Evolutionary conservation across 2,888 invertebrate species (phyloP).

Genomic region (Mythimna vitellina): DNA sequence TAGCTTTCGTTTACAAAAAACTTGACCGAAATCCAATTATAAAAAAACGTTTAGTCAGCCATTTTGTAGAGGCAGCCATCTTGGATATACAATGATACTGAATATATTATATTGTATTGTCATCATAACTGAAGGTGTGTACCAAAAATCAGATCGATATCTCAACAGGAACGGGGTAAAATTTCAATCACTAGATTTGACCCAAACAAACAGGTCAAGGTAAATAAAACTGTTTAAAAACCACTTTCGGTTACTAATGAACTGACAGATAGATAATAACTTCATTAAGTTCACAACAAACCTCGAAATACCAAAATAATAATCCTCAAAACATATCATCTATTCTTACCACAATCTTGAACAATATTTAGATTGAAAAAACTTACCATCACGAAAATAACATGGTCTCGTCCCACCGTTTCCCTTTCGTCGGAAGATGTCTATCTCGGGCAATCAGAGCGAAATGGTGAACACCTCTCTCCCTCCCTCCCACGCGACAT

Average conservation of each 20-base stretch:
- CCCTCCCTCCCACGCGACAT: constrained; percentile 77
- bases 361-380: constrained; percentile 73
- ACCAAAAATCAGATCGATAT: background rate
- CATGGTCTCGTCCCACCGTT: constrained; percentile 78
- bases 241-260: background rate
- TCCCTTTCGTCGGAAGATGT: constrained; percentile 85
- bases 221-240: constrained; percentile 11
- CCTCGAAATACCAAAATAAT: constrained; percentile 30
- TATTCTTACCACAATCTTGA: constrained; percentile 63
- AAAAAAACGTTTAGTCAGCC: background rate
- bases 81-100: constrained; percentile 1
- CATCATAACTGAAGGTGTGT: too few species aligned
- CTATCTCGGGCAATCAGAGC: constrained; percentile 82
- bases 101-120: background rate
- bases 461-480: constrained; percentile 74
- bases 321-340: constrained; percentile 43
- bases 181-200: background rate
- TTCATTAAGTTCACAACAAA: constrained; percentile 18
- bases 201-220: background rate
- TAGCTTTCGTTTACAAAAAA: too few species aligned
- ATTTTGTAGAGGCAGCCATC: constrained; percentile 1
- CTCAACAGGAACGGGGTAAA: background rate
- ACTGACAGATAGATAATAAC: background rate
- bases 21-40: background rate
- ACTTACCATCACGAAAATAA: constrained; percentile 79